Base-by-base conservation (phyloP, 2,113 vertebrate genomes). In the Sebastes fasciatus region DNA sequence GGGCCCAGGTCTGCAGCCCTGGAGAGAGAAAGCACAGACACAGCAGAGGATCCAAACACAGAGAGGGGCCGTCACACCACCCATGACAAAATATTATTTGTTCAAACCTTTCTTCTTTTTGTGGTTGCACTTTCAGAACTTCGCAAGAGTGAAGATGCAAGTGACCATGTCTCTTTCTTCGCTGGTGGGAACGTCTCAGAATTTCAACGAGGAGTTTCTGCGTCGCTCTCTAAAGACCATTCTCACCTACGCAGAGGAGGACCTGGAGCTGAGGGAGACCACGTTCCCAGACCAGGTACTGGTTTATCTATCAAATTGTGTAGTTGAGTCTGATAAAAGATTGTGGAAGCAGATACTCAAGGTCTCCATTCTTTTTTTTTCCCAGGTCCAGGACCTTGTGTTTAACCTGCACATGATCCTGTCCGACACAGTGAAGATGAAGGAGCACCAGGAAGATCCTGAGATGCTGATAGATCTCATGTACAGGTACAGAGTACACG, bases 371-470 rank as follows among this genome's bases (percentile, higher is more conserved):
- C 8, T 48, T 34, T 43, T 7, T 21, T 46, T 48, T 6, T 92
- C 89, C 62, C 89, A 99, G 98, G 98, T 99, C 60, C 98, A 99
- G 84, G 98, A 99, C 93, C 95, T 99, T 55, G 98, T 99, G 60
- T 99, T 99, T 90, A 99, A 99, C 91, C 96, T 99, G 76, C 98
- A 99, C 75, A 99, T 99, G 98, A 99, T 99, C 93, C 96, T 99
- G 6, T 99, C 98, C 0, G 98, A 99, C 92, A 99, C 98, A 1
- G 98, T 99, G 61, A 99, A 99, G 93, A 99, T 99, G 98, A 99
- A 99, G 94, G 98, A 99, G 77, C 98, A 99, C 86, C 98, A 99
- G 82, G 98, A 99, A 87, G 98, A 99, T 86, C 98, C 98, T 49
- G 98, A 99, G 91, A 99, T 99, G 98, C 93, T 99, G 79, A 97